Evolutionary conservation across 2,113 vertebrate genomes (phyloP), one percentile per base, ranked within the genome.

Genomic region (Dicrurus megarhynchus): DNA sequence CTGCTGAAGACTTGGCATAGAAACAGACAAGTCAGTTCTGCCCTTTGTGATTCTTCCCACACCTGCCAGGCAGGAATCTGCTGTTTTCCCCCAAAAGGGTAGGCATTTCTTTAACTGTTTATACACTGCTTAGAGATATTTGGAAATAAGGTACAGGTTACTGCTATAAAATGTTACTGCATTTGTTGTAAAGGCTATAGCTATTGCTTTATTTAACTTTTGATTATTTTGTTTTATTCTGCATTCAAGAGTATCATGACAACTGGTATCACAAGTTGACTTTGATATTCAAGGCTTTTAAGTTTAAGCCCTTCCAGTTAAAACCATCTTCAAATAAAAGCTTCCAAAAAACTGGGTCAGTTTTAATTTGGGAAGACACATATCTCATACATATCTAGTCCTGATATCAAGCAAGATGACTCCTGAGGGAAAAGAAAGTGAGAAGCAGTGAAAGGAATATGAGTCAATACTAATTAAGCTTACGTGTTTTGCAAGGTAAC

Each of bases 381-480:
- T 94, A 84, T 91, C 95, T 84, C 69, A 73, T 59, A 95, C 56
- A 46, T 87, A 94, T 91, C 87, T 90, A 89, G 35, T 67, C 47
- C 44, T 63, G 35, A 79, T 74, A 93, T 75, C 81, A 75, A 94
- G 90, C 73, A 94, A 96, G 81, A 75, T 37, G 87, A 96, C 84
- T 93, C 77, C 87, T 21, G 37, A 84, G 65, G 73, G 92, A 89
- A 93, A 91, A 85, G 79, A 92, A 96, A 93, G 24, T 60, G 81
- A 97, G 93, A 93, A 93, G 90, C 60, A 68, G 16, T 75, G 95
- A 97, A 94, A 96, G 41, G 79, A 91, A 96, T 93, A 96, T 2
- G 0, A 79, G 61, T 23, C n/a, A 6, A 11, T 63, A 78, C 19
- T 50, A 67, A 68, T 91, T 78, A 91, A 93, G 61, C 30, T 82